Conservation (phyloP, 2,113 vertebrate species). For the Australoheros scitulus region DNA sequence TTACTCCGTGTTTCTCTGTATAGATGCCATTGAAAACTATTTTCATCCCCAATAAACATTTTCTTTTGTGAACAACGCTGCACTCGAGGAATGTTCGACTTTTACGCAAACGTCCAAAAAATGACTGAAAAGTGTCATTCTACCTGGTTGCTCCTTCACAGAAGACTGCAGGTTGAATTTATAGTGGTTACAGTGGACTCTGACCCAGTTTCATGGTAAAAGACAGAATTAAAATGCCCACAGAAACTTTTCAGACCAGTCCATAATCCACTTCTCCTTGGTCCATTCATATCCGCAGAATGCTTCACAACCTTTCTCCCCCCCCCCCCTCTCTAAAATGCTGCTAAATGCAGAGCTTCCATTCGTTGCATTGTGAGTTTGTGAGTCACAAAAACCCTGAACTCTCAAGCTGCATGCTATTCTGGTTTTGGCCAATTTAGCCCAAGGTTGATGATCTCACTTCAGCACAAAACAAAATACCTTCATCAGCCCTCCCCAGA, state of each 20-base stretch:
- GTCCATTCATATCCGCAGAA: not conserved
- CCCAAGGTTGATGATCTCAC: not conserved
- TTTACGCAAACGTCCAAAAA: not conserved
- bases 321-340: not conserved
- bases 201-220: slow-evolving; percentile 22
- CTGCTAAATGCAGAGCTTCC: not conserved
- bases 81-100: not conserved
- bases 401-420: not conserved
- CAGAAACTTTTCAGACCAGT: not conserved
- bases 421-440: not conserved
- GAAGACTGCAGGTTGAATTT: not conserved
- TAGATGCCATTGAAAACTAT: too few relatives aligned
- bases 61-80: not conserved
- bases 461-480: not conserved
- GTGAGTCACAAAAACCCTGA: not conserved
- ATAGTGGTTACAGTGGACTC: not conserved
- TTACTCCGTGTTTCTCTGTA: too few relatives aligned
- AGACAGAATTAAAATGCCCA: not conserved
- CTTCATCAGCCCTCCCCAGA: not conserved
- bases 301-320: not conserved
- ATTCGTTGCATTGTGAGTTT: not conserved
- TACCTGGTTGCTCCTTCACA: not conserved
- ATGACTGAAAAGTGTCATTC: not conserved
- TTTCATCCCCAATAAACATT: not conserved
- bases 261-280: slow-evolving; percentile 7